Conservation (phyloP, 2,797 vertebrate species). For the Catharus ustulatus region DNA sequence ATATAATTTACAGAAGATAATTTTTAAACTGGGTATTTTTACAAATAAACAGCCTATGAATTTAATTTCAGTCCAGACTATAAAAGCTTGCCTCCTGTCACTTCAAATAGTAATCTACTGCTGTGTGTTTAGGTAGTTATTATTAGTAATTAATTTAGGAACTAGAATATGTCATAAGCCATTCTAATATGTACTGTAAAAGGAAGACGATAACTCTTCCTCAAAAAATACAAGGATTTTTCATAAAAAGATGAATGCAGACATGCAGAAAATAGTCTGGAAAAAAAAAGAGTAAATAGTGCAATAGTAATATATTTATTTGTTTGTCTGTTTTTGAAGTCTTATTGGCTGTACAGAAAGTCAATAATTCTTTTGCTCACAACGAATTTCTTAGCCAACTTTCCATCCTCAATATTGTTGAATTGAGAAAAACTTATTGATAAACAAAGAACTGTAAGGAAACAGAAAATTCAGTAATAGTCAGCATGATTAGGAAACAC, state of each 20-base stretch:
- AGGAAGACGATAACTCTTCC: background rate
- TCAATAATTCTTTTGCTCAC: background rate
- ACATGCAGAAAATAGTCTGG: background rate
- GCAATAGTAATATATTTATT: background rate
- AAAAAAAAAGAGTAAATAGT: background rate
- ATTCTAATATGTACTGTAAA: background rate
- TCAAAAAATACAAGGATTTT: background rate
- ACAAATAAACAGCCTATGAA: background rate
- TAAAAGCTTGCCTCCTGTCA: background rate
- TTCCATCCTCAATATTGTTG: background rate
- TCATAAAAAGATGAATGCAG: background rate
- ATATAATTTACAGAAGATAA: background rate
- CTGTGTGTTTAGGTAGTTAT: background rate
- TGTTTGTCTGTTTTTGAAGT: background rate
- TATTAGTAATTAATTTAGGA: background rate
- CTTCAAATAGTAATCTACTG: background rate
- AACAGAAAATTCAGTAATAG: background rate
- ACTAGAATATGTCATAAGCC: background rate
- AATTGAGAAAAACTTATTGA: background rate
- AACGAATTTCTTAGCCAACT: background rate
- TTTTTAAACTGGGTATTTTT: background rate
- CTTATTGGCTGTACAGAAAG: background rate
- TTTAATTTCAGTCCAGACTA: background rate
- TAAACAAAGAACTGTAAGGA: background rate
- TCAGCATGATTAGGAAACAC: background rate